Percentiles rank a stretch among this genome's conserved stretches.
Evolutionary conservation across 2,888 invertebrate species (phyloP).

Genomic region (Corbicula japonica): DNA sequence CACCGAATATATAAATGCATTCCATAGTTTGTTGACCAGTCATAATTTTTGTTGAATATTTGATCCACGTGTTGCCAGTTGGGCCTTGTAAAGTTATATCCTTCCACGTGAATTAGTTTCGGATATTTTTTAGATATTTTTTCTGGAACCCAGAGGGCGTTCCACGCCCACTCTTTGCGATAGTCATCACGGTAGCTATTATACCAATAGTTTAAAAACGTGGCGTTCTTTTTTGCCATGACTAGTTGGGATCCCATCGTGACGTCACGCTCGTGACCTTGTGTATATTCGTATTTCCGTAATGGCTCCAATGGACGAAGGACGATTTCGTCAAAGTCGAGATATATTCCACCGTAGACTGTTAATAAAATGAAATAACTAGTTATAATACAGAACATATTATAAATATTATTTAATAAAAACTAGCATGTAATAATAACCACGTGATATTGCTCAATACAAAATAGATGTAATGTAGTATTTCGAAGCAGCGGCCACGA

Average conservation of each 20-base stretch:
- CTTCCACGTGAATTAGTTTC: constrained; percentile 58
- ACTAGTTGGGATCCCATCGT: constrained; percentile 61
- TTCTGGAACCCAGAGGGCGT: constrained; percentile 52
- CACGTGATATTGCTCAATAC: no score
- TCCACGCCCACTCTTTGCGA: constrained; percentile 38
- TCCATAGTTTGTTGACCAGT: constrained; percentile 61
- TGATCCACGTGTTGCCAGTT: constrained; percentile 49
- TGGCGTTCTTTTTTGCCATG: constrained; percentile 56
- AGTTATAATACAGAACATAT: no score
- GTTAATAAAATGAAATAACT: no score
- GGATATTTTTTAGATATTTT: constrained; percentile 50
- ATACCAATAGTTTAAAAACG: constrained; percentile 59
- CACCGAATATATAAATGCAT: constrained; percentile 58
- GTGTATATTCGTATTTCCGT: constrained; percentile 45
- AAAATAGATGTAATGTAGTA: no score
- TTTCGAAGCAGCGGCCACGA: no score
- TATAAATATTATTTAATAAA: no score
- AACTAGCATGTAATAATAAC: no score
- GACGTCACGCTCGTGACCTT: constrained; percentile 48
- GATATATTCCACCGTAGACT: constrained; percentile 62
- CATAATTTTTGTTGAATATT: constrained; percentile 52
- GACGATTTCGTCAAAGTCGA: constrained; percentile 61
- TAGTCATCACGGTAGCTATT: constrained; percentile 50
- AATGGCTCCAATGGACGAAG: constrained; percentile 48
- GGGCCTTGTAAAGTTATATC: constrained; percentile 61